These are phyloP conservation scores for Tetramorium simillimum DNA, from an alignment of 1,140 invertebrate species.

Conservation along the genomic window DNA sequence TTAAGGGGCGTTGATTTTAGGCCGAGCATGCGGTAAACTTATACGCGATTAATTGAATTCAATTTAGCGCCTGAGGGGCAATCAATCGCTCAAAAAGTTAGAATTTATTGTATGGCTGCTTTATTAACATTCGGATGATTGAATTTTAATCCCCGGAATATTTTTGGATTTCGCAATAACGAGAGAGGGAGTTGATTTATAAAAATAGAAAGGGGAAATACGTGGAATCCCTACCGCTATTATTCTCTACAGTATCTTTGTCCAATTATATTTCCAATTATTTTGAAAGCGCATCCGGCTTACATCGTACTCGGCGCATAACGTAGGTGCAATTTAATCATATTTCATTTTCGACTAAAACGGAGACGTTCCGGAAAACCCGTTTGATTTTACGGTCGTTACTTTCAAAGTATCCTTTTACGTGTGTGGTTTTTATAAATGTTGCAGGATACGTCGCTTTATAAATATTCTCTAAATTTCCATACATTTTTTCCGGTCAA, in stretches of 20 bases:
- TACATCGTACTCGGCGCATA: conserved; percentile 49
- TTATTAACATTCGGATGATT: conserved; percentile 62
- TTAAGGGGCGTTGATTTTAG: conserved; percentile 65
- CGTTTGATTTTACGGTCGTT: conserved; percentile 29
- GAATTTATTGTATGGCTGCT: conserved; percentile 31
- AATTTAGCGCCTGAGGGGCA: conserved; percentile 32
- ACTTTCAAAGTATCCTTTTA: conserved; percentile 49
- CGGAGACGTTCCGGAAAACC: neutral
- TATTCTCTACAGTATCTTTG: conserved; percentile 45
- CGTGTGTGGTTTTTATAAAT: conserved; percentile 16
- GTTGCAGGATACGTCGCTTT: neutral
- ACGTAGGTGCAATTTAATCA: conserved; percentile 57
- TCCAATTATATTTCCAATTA: conserved; percentile 65
- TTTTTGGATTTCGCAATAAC: conserved; percentile 47
- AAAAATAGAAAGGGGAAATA: conserved; percentile 35
- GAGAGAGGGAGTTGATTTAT: conserved; percentile 40
- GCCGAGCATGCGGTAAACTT: conserved; percentile 43
- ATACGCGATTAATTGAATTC: conserved; percentile 70
- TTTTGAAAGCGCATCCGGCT: conserved; percentile 53
- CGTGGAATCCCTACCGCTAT: neutral
- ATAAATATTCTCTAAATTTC: conserved; percentile 21
- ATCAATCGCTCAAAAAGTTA: conserved; percentile 31
- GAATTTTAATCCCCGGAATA: conserved; percentile 62
- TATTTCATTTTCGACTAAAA: conserved; percentile 51
- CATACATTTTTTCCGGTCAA: neutral